Evolutionary conservation across 1,140 invertebrate genomes (phyloP), one percentile per base, ranked within the genome.

Genomic region (Solenopsis invicta): DNA sequence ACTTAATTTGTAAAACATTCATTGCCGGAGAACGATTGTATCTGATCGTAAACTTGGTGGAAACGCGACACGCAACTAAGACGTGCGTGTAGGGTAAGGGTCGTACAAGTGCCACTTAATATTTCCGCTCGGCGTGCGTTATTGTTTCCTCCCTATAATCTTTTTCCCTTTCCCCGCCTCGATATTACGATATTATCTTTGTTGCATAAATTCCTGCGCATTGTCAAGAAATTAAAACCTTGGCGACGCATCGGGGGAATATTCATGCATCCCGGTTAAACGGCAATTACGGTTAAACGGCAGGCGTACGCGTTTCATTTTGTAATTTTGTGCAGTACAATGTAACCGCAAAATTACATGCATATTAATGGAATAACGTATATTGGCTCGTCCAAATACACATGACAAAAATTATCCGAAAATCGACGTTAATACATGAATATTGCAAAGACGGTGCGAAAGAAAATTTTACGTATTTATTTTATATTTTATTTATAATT

Each of bases 151-250:
- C 78, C 64, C 78, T 81, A n/a, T 71, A 81, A 71, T 81, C 29
- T 71, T 71, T 45, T 62, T 59, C 4, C 72, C 21, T 37, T 45
- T 56, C 34, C 66, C 34, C n/a, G 66, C 50, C 64, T 54, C 66
- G 16, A 69, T 52, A 41, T 80, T 81, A 71, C n/a, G 72, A 75
- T 75, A 61, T 75, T 61, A 67, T 81, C 64, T 54, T 59, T 69
- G 64, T 81, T 69, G 64, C 77, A 67, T 52, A 48, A 54, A 81
- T 71, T 81, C 10, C 77, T 71, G 34, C 66, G 50, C 64, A 71
- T 81, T 81, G 77, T 80, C 34, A 48, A 71, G 64, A 56, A 81
- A 81, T 81, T 71, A 56, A 81, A 81, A 69, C 77, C 77, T 81
- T 71, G 64, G 21, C 50, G 77, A 45, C 64, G 21, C 50, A 69